Base-by-base conservation (phyloP, 1,140 invertebrate genomes). In the Aphelenchoides avenae region DNA sequence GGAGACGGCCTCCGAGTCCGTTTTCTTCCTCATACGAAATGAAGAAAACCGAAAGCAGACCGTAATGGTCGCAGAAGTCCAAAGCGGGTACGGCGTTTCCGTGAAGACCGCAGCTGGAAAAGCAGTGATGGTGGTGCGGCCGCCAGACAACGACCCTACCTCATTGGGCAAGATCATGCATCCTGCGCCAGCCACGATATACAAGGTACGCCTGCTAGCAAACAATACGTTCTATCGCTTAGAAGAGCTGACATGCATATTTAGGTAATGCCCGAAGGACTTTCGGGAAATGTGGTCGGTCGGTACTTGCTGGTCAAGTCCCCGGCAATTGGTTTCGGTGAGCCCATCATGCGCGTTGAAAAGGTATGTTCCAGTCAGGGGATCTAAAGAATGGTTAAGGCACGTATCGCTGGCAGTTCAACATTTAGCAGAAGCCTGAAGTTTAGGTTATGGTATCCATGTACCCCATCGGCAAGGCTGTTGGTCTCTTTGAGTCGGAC, bases 81-180 rank as follows among this genome's bases (percentile, higher is more conserved):
- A 40, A 27, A 15, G 27, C 22, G 48, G 39, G 11, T 31, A 57
- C 24, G 59, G 59, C 34, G 36, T 61, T 30, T 34, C 42, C 4
- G 61, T 61, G 20, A 40, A 39, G 46, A 67, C 48, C 13, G 34
- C 52, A 9, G 47, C 13, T 31, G 59, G 59, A 2, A 64, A 65
- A 43, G 58, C 31, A 46, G 29, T 61, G 3, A 61, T 61, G 59
- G 36, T 64, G 0, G 34, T 64, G n/a, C 31, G 37, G 31, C 24
- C 52, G 24, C 46, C 34, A 24, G 48, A 64, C 33, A 59, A 61
- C 59, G 61, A 64, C 41, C 59, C 59, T 5, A 34, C 44, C 15
- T 39, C 33, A 15, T 42, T 65, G n/a, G 59, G 59, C 15, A 65
- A 61, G 37, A 22, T 61, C 11, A 42, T 66, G 47, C 59, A 61